Percentiles rank a stretch among this genome's conserved stretches.
These are phyloP conservation scores for Prunella himalayana DNA, from an alignment of 2,113 vertebrate species.

Conservation along the genomic window DNA sequence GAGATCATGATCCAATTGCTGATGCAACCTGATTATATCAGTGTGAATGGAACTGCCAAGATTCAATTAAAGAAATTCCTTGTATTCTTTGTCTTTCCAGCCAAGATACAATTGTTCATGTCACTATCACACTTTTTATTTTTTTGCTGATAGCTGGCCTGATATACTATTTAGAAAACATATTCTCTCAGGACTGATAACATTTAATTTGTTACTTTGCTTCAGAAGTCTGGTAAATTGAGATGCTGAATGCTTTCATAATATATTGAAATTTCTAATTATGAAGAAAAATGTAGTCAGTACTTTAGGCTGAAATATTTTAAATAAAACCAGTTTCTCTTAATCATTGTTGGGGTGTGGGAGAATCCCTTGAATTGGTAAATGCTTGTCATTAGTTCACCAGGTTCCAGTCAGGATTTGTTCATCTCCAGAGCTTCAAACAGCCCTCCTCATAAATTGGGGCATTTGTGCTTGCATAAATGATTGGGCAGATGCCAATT, in stretches of 20 bases:
- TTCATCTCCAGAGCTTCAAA: background rate
- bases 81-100: background rate
- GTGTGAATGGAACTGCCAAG: conserved; percentile 21
- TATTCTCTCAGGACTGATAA: background rate
- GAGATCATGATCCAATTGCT: background rate
- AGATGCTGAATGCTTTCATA: background rate
- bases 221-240: background rate
- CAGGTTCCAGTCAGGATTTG: background rate
- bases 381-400: background rate
- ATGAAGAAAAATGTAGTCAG: background rate
- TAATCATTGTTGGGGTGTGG: background rate
- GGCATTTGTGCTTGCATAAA: background rate
- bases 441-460: background rate
- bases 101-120: background rate
- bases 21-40: background rate
- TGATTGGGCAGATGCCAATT: background rate
- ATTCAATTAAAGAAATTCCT: background rate
- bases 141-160: background rate
- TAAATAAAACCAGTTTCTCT: background rate
- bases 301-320: background rate
- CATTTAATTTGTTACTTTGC: background rate
- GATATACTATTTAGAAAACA: background rate
- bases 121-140: background rate
- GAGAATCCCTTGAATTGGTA: background rate
- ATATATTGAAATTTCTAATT: background rate